These are phyloP conservation scores for Brachypteracias leptosomus DNA, from an alignment of 2,113 vertebrate species.

Conservation along the genomic window DNA sequence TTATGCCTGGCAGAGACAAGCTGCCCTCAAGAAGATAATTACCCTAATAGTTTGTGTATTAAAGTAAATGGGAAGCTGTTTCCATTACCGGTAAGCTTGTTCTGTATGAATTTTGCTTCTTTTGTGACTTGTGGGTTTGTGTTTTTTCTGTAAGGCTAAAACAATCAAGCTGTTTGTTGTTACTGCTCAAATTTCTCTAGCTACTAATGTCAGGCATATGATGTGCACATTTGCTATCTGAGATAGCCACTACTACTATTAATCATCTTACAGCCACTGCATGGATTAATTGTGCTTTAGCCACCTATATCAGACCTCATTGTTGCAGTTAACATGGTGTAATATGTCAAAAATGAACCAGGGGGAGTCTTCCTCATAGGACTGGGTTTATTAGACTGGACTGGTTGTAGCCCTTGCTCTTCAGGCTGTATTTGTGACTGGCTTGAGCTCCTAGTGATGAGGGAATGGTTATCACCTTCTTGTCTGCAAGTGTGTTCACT, in stretches of 20 bases:
- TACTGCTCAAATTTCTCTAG: neutral
- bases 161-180: neutral
- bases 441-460: neutral
- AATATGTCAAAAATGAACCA: neutral
- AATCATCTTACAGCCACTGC: neutral
- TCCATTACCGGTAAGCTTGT: slow-evolving; percentile 88
- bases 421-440: neutral
- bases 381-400: too few relatives aligned
- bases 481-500: neutral
- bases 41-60: slow-evolving; percentile 93
- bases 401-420: neutral
- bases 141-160: neutral
- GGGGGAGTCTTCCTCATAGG: neutral
- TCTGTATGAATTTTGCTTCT: neutral
- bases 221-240: neutral
- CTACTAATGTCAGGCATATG: neutral
- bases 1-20: slow-evolving; percentile 97
- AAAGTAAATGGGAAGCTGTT: slow-evolving; percentile 98
- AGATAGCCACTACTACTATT: neutral
- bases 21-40: slow-evolving; percentile 96
- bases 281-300: neutral
- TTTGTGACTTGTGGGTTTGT: neutral
- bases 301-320: neutral
- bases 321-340: neutral
- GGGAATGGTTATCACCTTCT: neutral